Evolutionary conservation across 2,797 vertebrate genomes (phyloP), one percentile per base, ranked within the genome.

Genomic region (Halcyon leucocephala): DNA sequence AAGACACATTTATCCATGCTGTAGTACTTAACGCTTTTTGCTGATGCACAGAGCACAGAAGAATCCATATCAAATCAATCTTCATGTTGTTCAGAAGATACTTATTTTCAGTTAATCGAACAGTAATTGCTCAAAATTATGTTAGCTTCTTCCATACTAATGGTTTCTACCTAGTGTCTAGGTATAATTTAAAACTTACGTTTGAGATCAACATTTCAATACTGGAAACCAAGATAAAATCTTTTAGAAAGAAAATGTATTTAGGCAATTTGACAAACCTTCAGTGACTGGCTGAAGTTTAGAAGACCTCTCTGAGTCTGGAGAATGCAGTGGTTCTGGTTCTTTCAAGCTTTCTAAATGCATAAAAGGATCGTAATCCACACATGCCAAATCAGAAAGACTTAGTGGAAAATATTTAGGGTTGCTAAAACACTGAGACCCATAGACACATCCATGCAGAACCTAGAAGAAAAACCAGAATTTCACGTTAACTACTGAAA

Each of bases 231-330:
- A 66, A 71, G 77, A 93, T 35, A 94, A 82, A 72, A 39, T 69
- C 1, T 61, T 62, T 82, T 52, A 61, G 28, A 58, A 95, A 92
- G 10, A 86, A 70, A 93, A 82, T 26, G 6, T 70, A 94, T 81
- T 70, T 57, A 96, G 46, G 62, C 42, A 91, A 95, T 90, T 58
- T 80, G 51, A 96, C 97, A 85, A 92, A 99, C 99, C 99, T 98
- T 99, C 99, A 42, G 99, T 99, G 94, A 99, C 99, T 4, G 99
- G 99, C 86, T 99, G 99, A 48, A 99, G 98, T 97, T 99, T 99
- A 97, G 98, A 99, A 96, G 99, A 99, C 57, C 99, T 98, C 90
- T 99, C 99, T 0, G 99, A 99, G 96, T 99, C 99, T 5, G 99
- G 99, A 93, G 99, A 99, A 97, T 99, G 99, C 49, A 99, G 98